Conservation (phyloP, 2,113 vertebrate species). For the Eretmochelys imbricata region DNA sequence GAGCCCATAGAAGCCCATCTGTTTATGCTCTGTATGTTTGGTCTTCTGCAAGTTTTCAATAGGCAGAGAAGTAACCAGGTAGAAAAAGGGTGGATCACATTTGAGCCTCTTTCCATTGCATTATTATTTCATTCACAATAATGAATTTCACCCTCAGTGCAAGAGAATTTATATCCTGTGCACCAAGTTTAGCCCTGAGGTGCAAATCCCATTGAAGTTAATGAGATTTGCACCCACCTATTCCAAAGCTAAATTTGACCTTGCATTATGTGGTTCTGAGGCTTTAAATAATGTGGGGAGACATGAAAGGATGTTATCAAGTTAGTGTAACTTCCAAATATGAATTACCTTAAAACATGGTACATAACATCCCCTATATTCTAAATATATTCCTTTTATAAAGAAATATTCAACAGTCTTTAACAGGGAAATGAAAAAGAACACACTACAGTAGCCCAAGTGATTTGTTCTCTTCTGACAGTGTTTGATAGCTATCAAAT, state of each 20-base stretch:
- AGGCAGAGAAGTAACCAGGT: neutral
- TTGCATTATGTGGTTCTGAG: neutral
- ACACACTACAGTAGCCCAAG: neutral
- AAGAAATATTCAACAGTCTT: neutral
- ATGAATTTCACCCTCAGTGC: neutral
- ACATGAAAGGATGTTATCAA: neutral
- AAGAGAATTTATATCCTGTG: neutral
- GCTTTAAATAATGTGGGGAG: neutral
- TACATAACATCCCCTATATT: neutral
- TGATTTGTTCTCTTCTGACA: constrained; percentile 10
- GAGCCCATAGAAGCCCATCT: neutral
- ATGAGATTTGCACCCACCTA: neutral
- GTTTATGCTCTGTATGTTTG: neutral
- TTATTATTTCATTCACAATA: neutral
- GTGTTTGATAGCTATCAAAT: constrained; percentile 28
- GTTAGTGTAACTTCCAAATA: neutral
- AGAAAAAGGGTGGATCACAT: neutral
- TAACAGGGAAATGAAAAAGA: constrained; percentile 1
- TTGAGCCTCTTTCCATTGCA: neutral
- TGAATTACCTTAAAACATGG: neutral
- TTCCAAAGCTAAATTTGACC: neutral
- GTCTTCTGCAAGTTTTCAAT: neutral
- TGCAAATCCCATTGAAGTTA: rapidly evolving
- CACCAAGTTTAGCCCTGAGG: neutral
- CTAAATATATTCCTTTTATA: neutral